Conservation (phyloP, 2,888 invertebrate genomes). For the Linnaemya vulpina region DNA sequence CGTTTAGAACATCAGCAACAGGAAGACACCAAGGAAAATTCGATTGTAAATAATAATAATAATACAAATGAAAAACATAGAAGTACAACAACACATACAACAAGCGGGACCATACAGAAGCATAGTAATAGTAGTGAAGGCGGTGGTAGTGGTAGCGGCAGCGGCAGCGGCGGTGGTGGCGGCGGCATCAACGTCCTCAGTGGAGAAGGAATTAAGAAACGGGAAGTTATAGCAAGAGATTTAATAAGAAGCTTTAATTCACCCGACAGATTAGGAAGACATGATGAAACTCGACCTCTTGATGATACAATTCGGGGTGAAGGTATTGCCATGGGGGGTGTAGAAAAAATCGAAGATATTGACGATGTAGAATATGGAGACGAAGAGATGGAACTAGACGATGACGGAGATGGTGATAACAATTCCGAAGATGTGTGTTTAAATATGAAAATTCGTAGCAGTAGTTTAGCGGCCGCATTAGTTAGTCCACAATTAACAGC, state of each 20-base stretch:
- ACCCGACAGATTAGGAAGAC: conserved; percentile 69
- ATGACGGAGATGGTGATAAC: conserved; percentile 82
- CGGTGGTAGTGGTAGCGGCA: conserved; percentile 10
- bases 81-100: conserved; percentile 65
- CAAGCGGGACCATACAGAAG: conserved; percentile 71
- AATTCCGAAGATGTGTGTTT: conserved; percentile 86
- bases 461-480: conserved; percentile 76
- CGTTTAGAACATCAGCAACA: conserved; percentile 75
- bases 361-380: conserved; percentile 79
- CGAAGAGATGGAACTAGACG: conserved; percentile 83
- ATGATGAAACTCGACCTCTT: conserved; percentile 70
- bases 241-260: conserved; percentile 61
- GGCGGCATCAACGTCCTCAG: not conserved
- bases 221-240: conserved; percentile 61
- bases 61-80: conserved; percentile 74
- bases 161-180: conserved; percentile 15
- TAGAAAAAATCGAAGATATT: conserved; percentile 76
- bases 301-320: conserved; percentile 57
- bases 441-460: conserved; percentile 85
- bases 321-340: conserved; percentile 38
- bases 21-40: conserved; percentile 70
- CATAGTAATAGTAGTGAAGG: conserved; percentile 65
- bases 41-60: conserved; percentile 69
- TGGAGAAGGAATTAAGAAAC: conserved; percentile 59
- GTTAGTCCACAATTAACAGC: conserved; percentile 72